These are phyloP conservation scores for Oreochromis aureus DNA, from an alignment of 2,113 vertebrate species.

Conservation along the genomic window DNA sequence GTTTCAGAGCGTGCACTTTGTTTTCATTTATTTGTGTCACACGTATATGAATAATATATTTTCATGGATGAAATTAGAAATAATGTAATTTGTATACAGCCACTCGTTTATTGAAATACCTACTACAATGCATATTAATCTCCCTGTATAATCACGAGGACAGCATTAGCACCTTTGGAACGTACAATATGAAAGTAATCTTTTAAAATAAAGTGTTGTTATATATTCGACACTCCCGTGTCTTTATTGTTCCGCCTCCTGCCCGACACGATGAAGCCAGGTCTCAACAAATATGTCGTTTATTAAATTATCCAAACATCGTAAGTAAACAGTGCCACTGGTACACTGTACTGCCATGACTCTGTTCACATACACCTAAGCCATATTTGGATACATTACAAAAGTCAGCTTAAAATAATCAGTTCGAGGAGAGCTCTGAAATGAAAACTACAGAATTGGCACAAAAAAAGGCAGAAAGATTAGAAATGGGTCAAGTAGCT, in stretches of 20 bases:
- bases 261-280: neutral
- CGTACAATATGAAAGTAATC: constrained; percentile 59
- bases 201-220: constrained; percentile 76
- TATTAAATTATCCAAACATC: constrained; percentile 69
- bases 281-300: constrained; percentile 60
- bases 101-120: constrained; percentile 40
- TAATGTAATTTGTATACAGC: constrained; percentile 58
- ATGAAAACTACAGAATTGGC: constrained; percentile 57
- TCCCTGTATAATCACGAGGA: constrained; percentile 60
- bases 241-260: neutral
- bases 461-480: constrained; percentile 51
- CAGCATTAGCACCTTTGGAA: constrained; percentile 67
- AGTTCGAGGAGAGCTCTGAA: constrained; percentile 32
- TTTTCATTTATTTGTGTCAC: constrained; percentile 33
- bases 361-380: constrained; percentile 41
- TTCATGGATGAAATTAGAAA: constrained; percentile 56
- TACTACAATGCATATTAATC: constrained; percentile 60
- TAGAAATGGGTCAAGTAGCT: constrained; percentile 52
- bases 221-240: constrained; percentile 40
- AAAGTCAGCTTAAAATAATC: constrained; percentile 56
- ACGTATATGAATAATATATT: constrained; percentile 56
- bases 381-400: constrained; percentile 62
- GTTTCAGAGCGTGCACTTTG: constrained; percentile 28
- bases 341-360: constrained; percentile 17
- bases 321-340: constrained; percentile 57